Percentiles rank a stretch among this genome's conserved stretches.
These are phyloP conservation scores for Akabosia matsudoensis DNA, from an alignment of 1,140 invertebrate species.

Conservation along the genomic window DNA sequence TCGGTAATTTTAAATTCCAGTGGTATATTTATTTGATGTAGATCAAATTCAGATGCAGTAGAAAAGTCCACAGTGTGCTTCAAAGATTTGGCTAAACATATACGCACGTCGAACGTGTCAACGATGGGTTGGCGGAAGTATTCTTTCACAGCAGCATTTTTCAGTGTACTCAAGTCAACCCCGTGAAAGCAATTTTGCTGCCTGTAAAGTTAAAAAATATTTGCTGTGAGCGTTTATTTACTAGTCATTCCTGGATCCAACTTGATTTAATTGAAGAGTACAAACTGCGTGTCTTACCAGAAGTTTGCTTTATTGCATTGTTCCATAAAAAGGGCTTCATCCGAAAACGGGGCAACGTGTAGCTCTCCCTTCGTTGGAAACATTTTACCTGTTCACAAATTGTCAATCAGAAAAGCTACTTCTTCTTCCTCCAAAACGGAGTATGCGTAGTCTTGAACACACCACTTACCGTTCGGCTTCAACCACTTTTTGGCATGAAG, in stretches of 20 bases:
- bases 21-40: conserved; percentile 94
- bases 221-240: not conserved
- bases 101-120: conserved; percentile 97
- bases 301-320: conserved; percentile 98
- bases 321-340: conserved; percentile 96
- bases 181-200: conserved; percentile 97
- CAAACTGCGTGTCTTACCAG: too few species aligned
- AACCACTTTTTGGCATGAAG: conserved; percentile 98
- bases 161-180: conserved; percentile 85
- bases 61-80: conserved; percentile 95
- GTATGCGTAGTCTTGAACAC: too few species aligned
- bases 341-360: conserved; percentile 97
- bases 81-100: conserved; percentile 92
- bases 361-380: conserved; percentile 94
- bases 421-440: not conserved
- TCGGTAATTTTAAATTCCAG: conserved; percentile 89
- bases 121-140: conserved; percentile 98
- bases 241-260: not conserved
- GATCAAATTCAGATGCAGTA: conserved; percentile 85
- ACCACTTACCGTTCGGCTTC: conserved; percentile 76
- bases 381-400: conserved; percentile 71
- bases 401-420: not conserved
- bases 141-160: conserved; percentile 90
- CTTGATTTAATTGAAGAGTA: too few species aligned
- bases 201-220: conserved; percentile 51